Evolutionary conservation across 2,797 vertebrate species (phyloP), one percentile per base, ranked within the genome.

Genomic region (Scolopax rusticola): DNA sequence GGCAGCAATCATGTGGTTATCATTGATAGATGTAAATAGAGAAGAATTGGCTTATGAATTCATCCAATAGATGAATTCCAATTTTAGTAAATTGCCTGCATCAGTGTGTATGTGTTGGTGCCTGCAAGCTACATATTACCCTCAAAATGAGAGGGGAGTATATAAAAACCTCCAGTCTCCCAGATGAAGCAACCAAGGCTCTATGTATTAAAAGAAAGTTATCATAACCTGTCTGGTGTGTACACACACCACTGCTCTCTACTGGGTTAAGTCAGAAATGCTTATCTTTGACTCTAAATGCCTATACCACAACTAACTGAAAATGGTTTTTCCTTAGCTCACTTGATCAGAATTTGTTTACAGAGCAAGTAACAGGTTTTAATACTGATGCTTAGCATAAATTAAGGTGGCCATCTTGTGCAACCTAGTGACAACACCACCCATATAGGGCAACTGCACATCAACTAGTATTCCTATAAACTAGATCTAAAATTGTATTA

Each of bases 241-340:
- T 85, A 87, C 67, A 94, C 89, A 94, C 94, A 95, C 87, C 94
- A 96, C 81, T 97, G 95, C 93, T 95, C 94, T 97, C 96, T 93
- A 95, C 96, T 97, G 96, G 95, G 93, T 95, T 91, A 93, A 92
- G 33, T 84, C 78, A 95, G 95, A 95, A 95, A 90, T 95, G 87
- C 84, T 96, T 89, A 92, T 76, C 68, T 95, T 69, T 81, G 71
- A 68, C 88, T 75, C 40, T 75, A 90, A 82, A 77, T 75, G 54
- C 65, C 82, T 81, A 33, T 21, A 45, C 14, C 2, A 0, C 3
- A 0, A 78, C 48, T 60, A 92, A 77, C 20, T 40, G 41, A 89
- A 94, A 95, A 90, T 48, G 0, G 65, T 89, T 95, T 94, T 91
- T 80, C 54, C 63, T 69, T 69, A 69, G 71, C 78, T 92, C 47